Evolutionary conservation across 2,113 vertebrate genomes (phyloP), one percentile per base, ranked within the genome.

Genomic region (Lepus europaeus): DNA sequence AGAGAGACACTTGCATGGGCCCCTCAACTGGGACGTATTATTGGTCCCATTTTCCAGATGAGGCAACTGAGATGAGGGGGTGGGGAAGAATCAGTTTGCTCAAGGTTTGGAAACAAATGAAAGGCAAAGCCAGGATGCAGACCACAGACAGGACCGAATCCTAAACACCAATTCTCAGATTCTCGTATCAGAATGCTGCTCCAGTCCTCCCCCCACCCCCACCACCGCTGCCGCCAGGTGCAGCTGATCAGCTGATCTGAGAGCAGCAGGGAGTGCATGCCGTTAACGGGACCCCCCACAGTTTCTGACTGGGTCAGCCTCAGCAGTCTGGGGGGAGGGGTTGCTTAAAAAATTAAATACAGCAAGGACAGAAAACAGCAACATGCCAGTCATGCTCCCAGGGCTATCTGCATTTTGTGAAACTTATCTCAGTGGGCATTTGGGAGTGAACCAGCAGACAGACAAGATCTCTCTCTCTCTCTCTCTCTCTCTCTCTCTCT

Each of bases 291-390:
- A 2, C n/a, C 33, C 33, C 22, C 29, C 79, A 11, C 59, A 80
- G 59, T 17, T 70, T 72, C 73, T 84, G 39, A 63, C 9, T 39
- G 5, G 6, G 29, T 23, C 29, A 9, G 25, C 16, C 51, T 51
- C 2, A 3, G 19, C 7, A 45, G 29, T 45, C 29, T 39, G 53
- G 33, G n/a, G 22, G 11, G 27, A 59, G 17, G 56, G 56, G 56
- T 19, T 22, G 36, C n/a, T 81, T 70, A 31, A 92, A 88, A 92
- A 68, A 39, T 76, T 66, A 84, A 93, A 76, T 22, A 79, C 10
- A 88, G 79, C 49, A 66, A 86, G 70, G 68, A 88, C 14, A 76
- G 69, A 89, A 95, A 92, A 93, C 6, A 81, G 6, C 19, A 53
- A 49, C 27, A 29, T 66, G 33, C 14, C 22, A 33, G 7, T n/a